These are phyloP conservation scores for rabbit (Oryctolagus cuniculus) DNA, from an alignment of 2,113 vertebrate genomes.

Conservation along the genomic window DNA sequence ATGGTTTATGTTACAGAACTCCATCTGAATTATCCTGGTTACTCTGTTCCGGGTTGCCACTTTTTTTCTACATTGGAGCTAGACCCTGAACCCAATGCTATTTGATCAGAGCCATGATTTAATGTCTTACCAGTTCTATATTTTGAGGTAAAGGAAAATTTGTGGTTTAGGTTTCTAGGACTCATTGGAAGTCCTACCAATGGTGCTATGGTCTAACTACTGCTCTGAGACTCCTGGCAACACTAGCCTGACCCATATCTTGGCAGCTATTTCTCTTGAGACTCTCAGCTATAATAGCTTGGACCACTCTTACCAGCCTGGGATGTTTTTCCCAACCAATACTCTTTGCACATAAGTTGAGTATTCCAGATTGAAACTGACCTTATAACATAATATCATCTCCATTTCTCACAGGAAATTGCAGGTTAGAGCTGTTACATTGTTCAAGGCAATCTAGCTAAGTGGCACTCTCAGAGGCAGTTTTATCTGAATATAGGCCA, in stretches of 20 bases:
- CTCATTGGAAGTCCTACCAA: not conserved
- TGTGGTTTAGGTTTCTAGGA: not conserved
- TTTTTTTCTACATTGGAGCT: not conserved
- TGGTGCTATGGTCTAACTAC: not conserved
- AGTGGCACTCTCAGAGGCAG: constrained; percentile 41
- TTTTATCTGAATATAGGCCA: constrained; percentile 50
- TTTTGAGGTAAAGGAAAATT: not conserved
- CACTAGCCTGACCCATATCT: not conserved
- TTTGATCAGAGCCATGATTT: not conserved
- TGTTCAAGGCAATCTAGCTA: constrained; percentile 51
- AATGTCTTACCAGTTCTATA: not conserved
- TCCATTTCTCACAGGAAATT: constrained; percentile 13
- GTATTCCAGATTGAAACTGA: not conserved
- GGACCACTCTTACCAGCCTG: not conserved
- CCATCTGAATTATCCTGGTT: not conserved
- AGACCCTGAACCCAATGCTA: not conserved
- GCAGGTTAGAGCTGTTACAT: not conserved
- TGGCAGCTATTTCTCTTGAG: not conserved
- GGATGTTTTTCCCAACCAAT: not conserved
- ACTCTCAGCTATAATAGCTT: not conserved
- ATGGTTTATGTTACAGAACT: not conserved
- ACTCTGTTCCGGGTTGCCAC: not conserved
- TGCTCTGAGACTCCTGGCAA: not conserved
- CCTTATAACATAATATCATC: not conserved
- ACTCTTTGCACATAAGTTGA: not conserved